Conservation (phyloP, 2,888 invertebrate genomes). For the Muscina levida region DNA sequence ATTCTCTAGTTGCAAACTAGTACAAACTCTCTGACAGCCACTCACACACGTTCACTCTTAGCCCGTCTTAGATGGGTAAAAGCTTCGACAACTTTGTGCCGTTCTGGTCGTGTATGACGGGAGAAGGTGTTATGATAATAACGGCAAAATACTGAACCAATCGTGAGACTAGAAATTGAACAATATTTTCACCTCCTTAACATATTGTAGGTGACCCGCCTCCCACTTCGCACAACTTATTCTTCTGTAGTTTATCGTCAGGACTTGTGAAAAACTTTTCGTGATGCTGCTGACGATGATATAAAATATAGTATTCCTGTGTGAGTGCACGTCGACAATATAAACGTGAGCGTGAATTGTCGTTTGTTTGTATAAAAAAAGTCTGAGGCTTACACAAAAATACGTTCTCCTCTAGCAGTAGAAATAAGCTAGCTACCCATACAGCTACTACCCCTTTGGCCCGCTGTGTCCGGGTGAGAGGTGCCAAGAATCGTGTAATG, state of each 20-base stretch:
- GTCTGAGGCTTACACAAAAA: conserved; percentile 47
- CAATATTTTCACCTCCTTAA: too few relatives aligned
- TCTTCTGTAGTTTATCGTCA: background rate
- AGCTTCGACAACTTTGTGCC: too few relatives aligned
- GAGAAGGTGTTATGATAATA: too few relatives aligned
- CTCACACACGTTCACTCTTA: too few relatives aligned
- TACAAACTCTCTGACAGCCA: too few relatives aligned
- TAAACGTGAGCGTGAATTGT: conserved; percentile 8
- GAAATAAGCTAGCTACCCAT: background rate
- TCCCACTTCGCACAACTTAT: background rate
- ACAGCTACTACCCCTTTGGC: background rate
- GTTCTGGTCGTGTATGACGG: too few relatives aligned
- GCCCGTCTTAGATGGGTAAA: too few relatives aligned
- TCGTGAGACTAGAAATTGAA: too few relatives aligned
- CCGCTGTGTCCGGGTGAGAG: conserved; percentile 56
- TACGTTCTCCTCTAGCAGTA: conserved; percentile 6
- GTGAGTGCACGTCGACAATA: conserved; percentile 10
- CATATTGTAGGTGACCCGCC: background rate
- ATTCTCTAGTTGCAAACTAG: too few relatives aligned
- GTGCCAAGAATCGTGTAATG: conserved; percentile 39
- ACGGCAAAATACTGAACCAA: too few relatives aligned
- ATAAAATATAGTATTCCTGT: background rate
- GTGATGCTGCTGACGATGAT: background rate
- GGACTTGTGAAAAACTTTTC: background rate
- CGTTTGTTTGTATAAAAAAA: conserved; percentile 6